phyloP scores from a whole-genome alignment of 2,888 invertebrate species.

The Acanthoscelides obtectus region DNA sequence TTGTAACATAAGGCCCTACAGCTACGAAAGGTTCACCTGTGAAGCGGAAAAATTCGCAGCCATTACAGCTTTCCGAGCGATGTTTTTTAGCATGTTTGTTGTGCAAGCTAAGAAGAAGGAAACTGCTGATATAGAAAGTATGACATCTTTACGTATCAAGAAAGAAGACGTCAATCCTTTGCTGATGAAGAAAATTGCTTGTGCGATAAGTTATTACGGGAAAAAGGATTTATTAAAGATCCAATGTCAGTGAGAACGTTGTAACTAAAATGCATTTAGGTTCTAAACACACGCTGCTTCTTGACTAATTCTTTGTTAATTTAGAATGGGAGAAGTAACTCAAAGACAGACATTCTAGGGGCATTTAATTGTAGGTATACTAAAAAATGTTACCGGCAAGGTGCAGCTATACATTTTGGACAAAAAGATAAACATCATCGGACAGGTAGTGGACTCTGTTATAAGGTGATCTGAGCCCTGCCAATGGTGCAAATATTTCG shows the following conservation, averaged over 20 bases:
- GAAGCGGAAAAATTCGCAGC: constrained; percentile 5
- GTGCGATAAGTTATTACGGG: background rate
- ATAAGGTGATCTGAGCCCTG: too few species aligned
- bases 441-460: too few species aligned
- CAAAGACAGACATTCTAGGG: too few species aligned
- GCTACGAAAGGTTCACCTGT: constrained; percentile 3
- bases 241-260: background rate
- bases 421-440: too few species aligned
- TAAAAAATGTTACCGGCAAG: too few species aligned
- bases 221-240: background rate
- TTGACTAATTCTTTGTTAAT: too few species aligned
- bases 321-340: too few species aligned
- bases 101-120: background rate
- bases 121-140: background rate
- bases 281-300: too few species aligned
- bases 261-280: too few species aligned
- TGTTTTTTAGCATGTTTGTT: background rate
- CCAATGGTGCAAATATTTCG: too few species aligned
- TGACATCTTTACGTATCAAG: background rate
- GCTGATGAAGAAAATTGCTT: background rate
- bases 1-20: constrained; percentile 9
- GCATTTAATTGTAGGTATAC: too few species aligned
- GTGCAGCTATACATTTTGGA: too few species aligned
- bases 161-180: background rate
- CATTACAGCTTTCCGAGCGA: background rate